Evolutionary conservation across 2,888 invertebrate species (phyloP).

Genomic region (Aphelenchoides bicaudatus): DNA sequence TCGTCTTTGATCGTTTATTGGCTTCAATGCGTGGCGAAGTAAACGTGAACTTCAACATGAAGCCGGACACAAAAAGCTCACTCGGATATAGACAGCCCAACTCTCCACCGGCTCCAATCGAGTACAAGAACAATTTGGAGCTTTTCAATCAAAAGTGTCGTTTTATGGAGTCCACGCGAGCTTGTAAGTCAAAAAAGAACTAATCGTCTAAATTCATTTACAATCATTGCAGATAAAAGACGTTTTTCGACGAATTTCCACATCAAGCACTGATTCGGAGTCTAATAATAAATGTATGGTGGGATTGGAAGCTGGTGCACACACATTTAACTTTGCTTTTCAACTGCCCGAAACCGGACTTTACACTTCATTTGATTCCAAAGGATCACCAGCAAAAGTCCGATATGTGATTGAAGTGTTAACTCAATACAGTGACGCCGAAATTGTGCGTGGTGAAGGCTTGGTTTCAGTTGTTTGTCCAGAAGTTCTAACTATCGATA

Average conservation of each 20-base stretch:
- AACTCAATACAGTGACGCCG: not conserved
- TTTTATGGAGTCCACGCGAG: too few relatives aligned
- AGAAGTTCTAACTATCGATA: not conserved
- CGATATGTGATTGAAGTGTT: conserved; percentile 23
- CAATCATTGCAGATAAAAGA: too few relatives aligned
- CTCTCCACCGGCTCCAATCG: not conserved
- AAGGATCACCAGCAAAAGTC: conserved; percentile 30
- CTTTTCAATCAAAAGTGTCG: not conserved
- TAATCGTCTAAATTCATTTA: not conserved
- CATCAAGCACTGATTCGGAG: too few relatives aligned
- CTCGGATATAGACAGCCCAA: not conserved
- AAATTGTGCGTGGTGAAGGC: conserved; percentile 8
- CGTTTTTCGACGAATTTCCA: too few relatives aligned
- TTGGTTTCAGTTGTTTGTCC: conserved; percentile 6
- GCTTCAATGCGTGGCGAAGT: not conserved
- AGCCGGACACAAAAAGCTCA: too few relatives aligned
- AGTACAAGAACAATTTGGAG: conserved; percentile 1
- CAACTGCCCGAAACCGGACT: conserved; percentile 28
- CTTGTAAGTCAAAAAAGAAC: not conserved
- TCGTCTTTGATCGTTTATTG: not conserved
- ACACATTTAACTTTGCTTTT: conserved; percentile 28
- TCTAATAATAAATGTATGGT: too few relatives aligned
- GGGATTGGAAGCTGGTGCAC: conserved; percentile 19
- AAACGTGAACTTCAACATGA: too few relatives aligned
- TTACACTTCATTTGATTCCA: conserved; percentile 32